Conservation (phyloP, 2,888 invertebrate genomes). For the Dorcus hopei region DNA sequence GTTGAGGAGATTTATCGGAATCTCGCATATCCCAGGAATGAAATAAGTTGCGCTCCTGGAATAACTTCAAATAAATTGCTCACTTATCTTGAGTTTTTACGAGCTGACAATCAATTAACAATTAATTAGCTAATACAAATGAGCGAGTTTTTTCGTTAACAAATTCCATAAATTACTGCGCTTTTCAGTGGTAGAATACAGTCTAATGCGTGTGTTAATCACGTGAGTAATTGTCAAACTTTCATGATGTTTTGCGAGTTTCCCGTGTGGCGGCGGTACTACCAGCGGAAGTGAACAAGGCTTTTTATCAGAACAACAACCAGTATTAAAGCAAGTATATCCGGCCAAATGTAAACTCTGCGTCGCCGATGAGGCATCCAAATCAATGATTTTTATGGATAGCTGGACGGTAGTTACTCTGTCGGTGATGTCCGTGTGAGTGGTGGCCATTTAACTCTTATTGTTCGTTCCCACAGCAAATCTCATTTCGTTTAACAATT, state of each 20-base stretch:
- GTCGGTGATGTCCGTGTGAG: slow-evolving; percentile 17
- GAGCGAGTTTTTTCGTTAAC: not conserved
- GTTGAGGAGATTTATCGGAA: slow-evolving; percentile 13
- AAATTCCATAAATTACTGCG: not conserved
- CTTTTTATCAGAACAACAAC: slow-evolving; percentile 42
- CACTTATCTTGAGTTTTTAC: not conserved
- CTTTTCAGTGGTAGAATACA: no score
- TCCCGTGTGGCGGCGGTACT: slow-evolving; percentile 34
- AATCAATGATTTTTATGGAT: slow-evolving; percentile 11
- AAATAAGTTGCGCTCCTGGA: slow-evolving; percentile 7
- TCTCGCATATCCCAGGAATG: slow-evolving; percentile 9
- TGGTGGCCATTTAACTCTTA: slow-evolving; percentile 16
- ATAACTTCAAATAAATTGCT: slow-evolving; percentile 7
- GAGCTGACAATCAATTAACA: not conserved
- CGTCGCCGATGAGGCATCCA: not conserved
- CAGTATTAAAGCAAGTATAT: slow-evolving; percentile 36
- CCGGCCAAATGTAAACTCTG: slow-evolving; percentile 28
- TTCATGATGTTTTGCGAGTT: slow-evolving; percentile 24
- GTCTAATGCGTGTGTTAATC: no score
- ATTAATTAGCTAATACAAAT: not conserved
- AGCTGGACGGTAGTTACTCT: slow-evolving; percentile 18
- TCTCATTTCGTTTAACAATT: not conserved
- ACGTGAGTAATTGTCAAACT: slow-evolving; percentile 2
- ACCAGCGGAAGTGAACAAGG: slow-evolving; percentile 43
- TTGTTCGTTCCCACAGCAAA: slow-evolving; percentile 14